These are phyloP conservation scores for Himalopsyche tibetana DNA, from an alignment of 2,888 invertebrate genomes.

Conservation along the genomic window DNA sequence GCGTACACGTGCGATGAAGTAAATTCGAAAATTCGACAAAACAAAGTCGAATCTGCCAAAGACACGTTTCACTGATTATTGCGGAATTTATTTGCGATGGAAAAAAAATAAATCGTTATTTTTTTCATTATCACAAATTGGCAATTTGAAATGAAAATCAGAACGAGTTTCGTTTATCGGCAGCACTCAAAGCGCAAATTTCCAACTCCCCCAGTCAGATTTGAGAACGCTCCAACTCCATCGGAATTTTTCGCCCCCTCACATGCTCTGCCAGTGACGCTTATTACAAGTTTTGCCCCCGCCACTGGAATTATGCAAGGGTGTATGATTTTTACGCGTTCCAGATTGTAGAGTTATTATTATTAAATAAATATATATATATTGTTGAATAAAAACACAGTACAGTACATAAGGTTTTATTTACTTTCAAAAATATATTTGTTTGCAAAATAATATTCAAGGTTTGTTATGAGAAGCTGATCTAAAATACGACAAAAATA, in stretches of 20 bases:
- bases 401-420: too few relatives aligned
- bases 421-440: too few relatives aligned
- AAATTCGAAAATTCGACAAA: not conserved
- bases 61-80: slow-evolving; percentile 4
- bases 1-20: not conserved
- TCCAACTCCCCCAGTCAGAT: slow-evolving; percentile 8
- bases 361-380: too few relatives aligned
- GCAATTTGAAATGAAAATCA: slow-evolving; percentile 39
- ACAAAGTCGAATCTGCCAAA: not conserved
- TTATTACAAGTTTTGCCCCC: slow-evolving; percentile 4
- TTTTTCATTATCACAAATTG: slow-evolving; percentile 43
- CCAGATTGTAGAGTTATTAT: too few relatives aligned
- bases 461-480: too few relatives aligned
- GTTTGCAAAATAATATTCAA: too few relatives aligned
- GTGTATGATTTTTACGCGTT: not conserved
- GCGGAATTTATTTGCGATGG: slow-evolving; percentile 3
- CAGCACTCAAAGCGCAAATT: slow-evolving; percentile 30
- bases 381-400: too few relatives aligned
- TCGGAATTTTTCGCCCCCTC: not conserved
- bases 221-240: slow-evolving; percentile 29
- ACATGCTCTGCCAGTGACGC: not conserved
- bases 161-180: slow-evolving; percentile 37
- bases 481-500: too few relatives aligned
- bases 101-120: slow-evolving; percentile 34
- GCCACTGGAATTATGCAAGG: not conserved